Evolutionary conservation across 92 coral and sea anemone genomes (phyloP), one percentile per base, ranked within the genome.

Genomic region (Hydrozoanthus gracilis): DNA sequence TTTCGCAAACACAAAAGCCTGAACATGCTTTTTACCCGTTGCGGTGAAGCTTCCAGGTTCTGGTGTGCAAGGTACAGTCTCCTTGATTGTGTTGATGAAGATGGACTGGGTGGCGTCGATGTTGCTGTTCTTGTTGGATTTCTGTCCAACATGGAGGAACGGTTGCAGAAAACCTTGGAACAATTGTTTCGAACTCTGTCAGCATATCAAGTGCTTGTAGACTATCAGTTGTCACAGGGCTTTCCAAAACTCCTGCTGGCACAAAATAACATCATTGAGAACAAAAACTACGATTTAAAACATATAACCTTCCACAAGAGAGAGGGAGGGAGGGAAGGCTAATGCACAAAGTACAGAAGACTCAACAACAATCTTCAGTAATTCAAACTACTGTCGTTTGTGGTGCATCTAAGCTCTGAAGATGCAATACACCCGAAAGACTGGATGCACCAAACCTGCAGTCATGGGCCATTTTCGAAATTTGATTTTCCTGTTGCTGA

Each of bases 121-220:
- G 98, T 51, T 94, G 98, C 76, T 96, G 99, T 61, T 96, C 99
- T 77, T 96, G 99, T 68, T 96, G 99, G 77, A 95, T 88, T 54
- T 96, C 99, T 4, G 93, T 87, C 99, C 99, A 96, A 64, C 90
- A 95, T 12, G 98, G 91, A 44, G 99, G 99, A 20, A 96, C 98
- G 2, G 93, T 88, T 5, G 99, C 98, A 3, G 96, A 90, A 75
- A 93, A 96, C 61, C 98, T 84, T 72, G 99, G 99, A 15, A 95
- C 96, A 54, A 96, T 82, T 8, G 92, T 96, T 83, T 93, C 99
- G 92, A 95, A 96, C 72, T 95, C 95, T 16, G 99, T 96, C 80
- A 95, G 89, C 82, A 92, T 87, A 77, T 92, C 92, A 71, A 96
- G 86, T 7, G 90, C 78, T 50, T 84, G 88, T 52, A 96, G 83